A percentile compares a stretch with the other conserved stretches of the same genome.
Evolutionary conservation across 1,140 invertebrate species (phyloP).

Genomic region (Pseudomyrmex gracilis): DNA sequence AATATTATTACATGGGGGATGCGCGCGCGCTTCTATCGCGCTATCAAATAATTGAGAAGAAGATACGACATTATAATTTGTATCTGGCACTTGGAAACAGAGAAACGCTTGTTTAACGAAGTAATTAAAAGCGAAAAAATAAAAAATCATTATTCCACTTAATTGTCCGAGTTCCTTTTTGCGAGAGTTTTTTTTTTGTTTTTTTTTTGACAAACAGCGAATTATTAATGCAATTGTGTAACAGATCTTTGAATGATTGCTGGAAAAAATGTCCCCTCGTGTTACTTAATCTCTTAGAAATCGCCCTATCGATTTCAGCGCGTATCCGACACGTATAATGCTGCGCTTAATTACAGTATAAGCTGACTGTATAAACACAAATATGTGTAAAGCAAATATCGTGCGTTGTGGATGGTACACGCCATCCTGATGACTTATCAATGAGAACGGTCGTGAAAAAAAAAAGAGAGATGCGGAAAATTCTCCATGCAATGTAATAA

Average conservation of each 20-base stretch:
- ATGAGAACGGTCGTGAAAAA: conserved; percentile 15
- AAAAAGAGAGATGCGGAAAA: conserved; percentile 14
- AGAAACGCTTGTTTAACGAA: no score
- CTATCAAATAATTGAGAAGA: not conserved
- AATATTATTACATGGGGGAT: not conserved
- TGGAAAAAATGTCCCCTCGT: conserved; percentile 1
- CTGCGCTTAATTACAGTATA: conserved; percentile 36
- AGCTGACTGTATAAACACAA: conserved; percentile 22
- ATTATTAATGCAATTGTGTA: conserved; percentile 9
- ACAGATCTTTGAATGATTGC: conserved; percentile 1
- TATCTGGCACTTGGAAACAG: no score
- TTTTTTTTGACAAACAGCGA: not conserved
- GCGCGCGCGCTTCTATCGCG: no score
- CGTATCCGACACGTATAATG: conserved; percentile 7
- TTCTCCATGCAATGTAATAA: not conserved
- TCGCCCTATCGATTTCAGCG: conserved; percentile 38
- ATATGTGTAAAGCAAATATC: conserved; percentile 48
- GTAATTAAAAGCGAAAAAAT: no score
- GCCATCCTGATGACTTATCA: conserved; percentile 38
- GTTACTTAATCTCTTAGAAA: conserved; percentile 25
- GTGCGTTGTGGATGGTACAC: conserved; percentile 32
- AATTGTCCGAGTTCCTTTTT: no score
- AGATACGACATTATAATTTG: no score
- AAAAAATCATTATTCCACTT: no score
- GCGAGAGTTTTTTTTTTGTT: no score